These are phyloP conservation scores for Ptilodon capucinus DNA, from an alignment of 2,888 invertebrate genomes.

Conservation along the genomic window DNA sequence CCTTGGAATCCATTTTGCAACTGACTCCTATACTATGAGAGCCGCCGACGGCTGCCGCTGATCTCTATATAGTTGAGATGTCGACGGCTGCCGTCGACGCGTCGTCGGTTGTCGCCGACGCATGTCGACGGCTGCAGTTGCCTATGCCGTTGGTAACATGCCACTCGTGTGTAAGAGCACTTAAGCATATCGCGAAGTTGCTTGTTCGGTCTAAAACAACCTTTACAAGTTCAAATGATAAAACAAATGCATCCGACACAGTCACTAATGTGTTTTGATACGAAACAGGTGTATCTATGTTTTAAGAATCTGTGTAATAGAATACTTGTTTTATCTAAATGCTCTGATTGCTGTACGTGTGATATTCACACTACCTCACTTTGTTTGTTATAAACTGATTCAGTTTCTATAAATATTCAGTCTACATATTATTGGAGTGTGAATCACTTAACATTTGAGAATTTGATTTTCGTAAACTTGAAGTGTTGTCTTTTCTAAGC, in stretches of 20 bases:
- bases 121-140: too few relatives aligned
- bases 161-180: too few relatives aligned
- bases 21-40: too few relatives aligned
- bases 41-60: too few relatives aligned
- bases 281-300: constrained; percentile 25
- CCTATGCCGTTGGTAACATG: too few relatives aligned
- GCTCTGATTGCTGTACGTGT: background rate
- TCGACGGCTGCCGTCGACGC: too few relatives aligned
- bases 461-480: background rate
- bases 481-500: too few relatives aligned
- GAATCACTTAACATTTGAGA: background rate
- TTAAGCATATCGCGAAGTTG: background rate
- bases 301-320: constrained; percentile 9
- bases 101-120: too few relatives aligned
- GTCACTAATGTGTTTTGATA: constrained; percentile 32
- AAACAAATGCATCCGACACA: constrained; percentile 19
- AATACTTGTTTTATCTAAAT: constrained; percentile 4
- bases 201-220: background rate
- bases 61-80: too few relatives aligned
- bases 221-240: constrained; percentile 13
- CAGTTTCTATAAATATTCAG: background rate
- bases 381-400: background rate
- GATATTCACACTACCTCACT: background rate
- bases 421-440: background rate
- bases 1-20: too few relatives aligned